A percentile compares a stretch with the other conserved stretches of the same genome.
phyloP scores from a whole-genome alignment of 2,113 vertebrate species.

The Macaca mulatta region DNA sequence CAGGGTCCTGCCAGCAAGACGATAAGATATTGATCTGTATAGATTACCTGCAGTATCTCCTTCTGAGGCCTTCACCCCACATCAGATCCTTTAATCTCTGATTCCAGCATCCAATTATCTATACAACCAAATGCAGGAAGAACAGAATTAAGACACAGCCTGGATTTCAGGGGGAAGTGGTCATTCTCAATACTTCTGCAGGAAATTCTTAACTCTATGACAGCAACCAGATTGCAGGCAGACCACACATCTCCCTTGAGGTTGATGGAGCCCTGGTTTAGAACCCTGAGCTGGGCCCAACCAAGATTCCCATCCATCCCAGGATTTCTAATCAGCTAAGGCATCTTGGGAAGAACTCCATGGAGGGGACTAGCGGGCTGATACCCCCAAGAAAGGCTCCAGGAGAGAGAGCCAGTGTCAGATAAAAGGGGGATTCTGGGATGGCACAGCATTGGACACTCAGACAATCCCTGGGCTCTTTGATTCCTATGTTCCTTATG shows the following conservation, averaged over 20 bases:
- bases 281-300: not conserved
- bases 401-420: not conserved
- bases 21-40: too few relatives aligned
- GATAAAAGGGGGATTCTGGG: not conserved
- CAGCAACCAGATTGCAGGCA: not conserved
- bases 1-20: not conserved
- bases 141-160: too few relatives aligned
- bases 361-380: not conserved
- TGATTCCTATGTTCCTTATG: rapidly evolving
- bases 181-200: not conserved
- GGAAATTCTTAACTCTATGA: not conserved
- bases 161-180: not conserved
- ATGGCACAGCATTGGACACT: not conserved
- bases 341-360: not conserved
- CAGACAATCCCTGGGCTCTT: not conserved
- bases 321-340: not conserved
- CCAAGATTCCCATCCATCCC: not conserved
- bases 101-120: not conserved
- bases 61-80: not conserved
- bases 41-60: not conserved
- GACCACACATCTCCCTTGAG: rapidly evolving
- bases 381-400: not conserved
- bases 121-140: not conserved
- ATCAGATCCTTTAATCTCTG: not conserved
- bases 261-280: not conserved